phyloP scores from a whole-genome alignment of 2,888 invertebrate species.

The Epiperipatus broadwayi region DNA sequence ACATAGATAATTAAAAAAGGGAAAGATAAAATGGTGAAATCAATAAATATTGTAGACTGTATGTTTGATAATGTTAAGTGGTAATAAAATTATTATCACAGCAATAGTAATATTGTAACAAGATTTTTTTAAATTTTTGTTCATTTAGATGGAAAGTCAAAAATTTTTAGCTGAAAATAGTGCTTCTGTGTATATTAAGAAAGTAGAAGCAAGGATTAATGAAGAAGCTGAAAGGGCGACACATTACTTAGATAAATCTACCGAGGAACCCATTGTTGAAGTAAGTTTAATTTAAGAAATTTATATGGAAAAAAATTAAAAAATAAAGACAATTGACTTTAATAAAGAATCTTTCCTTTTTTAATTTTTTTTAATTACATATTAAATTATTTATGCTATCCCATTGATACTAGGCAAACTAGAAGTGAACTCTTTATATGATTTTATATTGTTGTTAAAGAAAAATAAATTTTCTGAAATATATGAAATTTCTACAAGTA shows the following conservation, averaged over 20 bases:
- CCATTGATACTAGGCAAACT: no score
- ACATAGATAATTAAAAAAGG: no score
- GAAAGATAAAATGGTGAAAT: no score
- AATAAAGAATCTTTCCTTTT: constrained; percentile 1
- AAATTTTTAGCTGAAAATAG: constrained; percentile 95
- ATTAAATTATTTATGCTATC: constrained; percentile 23
- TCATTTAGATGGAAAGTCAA: constrained; percentile 57
- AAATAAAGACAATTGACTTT: neutral
- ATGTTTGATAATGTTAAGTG: no score
- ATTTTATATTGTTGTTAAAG: no score
- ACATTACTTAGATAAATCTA: constrained; percentile 90
- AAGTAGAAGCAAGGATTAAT: constrained; percentile 86
- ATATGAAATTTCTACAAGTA: no score
- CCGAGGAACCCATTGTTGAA: constrained; percentile 81
- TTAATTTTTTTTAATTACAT: no score
- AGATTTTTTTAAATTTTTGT: constrained; percentile 13
- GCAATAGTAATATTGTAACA: neutral
- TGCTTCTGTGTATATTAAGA: constrained; percentile 94
- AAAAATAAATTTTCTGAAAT: no score
- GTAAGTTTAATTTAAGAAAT: no score
- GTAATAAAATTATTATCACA: no score
- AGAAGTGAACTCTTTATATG: no score
- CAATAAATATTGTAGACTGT: no score
- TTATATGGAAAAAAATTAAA: constrained; percentile 5
- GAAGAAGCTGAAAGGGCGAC: constrained; percentile 95